These are phyloP conservation scores for Meliscaeva auricollis DNA, from an alignment of 2,888 invertebrate species.

Conservation along the genomic window DNA sequence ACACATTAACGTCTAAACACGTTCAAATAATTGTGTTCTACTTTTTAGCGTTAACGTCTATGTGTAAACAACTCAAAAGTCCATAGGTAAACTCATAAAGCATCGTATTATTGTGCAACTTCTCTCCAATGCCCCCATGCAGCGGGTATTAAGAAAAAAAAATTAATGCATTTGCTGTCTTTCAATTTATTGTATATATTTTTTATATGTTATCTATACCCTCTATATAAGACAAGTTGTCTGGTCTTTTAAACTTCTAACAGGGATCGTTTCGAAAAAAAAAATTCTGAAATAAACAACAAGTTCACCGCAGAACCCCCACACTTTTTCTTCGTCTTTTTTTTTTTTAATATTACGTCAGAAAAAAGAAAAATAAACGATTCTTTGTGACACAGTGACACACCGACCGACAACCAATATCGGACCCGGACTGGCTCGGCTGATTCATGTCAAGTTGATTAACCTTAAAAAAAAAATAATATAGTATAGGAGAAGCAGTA, in stretches of 20 bases:
- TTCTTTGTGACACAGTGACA: slow-evolving; percentile 62
- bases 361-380: slow-evolving; percentile 24
- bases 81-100: slow-evolving; percentile 42
- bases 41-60: slow-evolving; percentile 53
- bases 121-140: slow-evolving; percentile 6
- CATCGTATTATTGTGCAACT: slow-evolving; percentile 57
- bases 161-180: slow-evolving; percentile 35
- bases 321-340: background rate
- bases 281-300: slow-evolving; percentile 13
- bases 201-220: background rate
- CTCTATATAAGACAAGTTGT: slow-evolving; percentile 31
- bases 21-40: slow-evolving; percentile 44
- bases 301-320: slow-evolving; percentile 2
- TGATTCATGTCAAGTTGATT: slow-evolving; percentile 68
- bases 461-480: slow-evolving; percentile 58
- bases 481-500: background rate
- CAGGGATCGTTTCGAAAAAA: slow-evolving; percentile 20
- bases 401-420: slow-evolving; percentile 32
- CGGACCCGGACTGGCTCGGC: background rate
- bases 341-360: slow-evolving; percentile 29
- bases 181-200: slow-evolving; percentile 9
- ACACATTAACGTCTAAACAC: slow-evolving; percentile 47
- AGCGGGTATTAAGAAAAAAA: slow-evolving; percentile 13
- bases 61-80: slow-evolving; percentile 43
- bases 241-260: slow-evolving; percentile 33